Percentiles rank a stretch among this genome's conserved stretches.
These are phyloP conservation scores for Coptodon bakossiorum DNA, from an alignment of 2,113 vertebrate genomes.

Conservation along the genomic window DNA sequence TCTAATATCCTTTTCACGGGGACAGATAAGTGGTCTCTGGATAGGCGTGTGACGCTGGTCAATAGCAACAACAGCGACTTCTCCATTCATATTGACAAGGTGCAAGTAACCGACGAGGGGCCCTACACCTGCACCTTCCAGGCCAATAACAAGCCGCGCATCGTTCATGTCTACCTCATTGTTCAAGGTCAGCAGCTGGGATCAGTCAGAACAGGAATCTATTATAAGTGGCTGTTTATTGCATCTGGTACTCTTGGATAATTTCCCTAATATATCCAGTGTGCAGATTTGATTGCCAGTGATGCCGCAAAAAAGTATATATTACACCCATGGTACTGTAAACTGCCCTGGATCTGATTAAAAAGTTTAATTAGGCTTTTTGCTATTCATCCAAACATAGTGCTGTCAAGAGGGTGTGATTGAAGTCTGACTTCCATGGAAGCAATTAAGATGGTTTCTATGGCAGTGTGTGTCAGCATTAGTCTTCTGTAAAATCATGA, in stretches of 20 bases:
- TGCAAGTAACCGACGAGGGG: constrained; percentile 83
- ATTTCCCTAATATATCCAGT: neutral
- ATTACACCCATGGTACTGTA: neutral
- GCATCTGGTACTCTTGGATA: neutral
- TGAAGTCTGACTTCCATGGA: constrained; percentile 14
- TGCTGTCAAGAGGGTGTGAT: constrained; percentile 5
- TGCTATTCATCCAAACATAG: constrained; percentile 2
- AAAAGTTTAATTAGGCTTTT: constrained; percentile 23
- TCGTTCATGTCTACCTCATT: constrained; percentile 86
- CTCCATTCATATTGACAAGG: constrained; percentile 82
- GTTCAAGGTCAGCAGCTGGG: constrained; percentile 78
- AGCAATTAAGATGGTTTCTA: constrained; percentile 5
- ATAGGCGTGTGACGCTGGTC: constrained; percentile 79
- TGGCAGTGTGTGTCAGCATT: neutral
- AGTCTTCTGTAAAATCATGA: neutral
- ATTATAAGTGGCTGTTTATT: neutral
- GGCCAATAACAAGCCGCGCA: constrained; percentile 83
- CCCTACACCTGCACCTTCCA: constrained; percentile 90
- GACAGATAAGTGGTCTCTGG: constrained; percentile 87
- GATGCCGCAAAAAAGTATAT: neutral
- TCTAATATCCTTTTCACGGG: constrained; percentile 89
- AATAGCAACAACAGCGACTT: constrained; percentile 83
- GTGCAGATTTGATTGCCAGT: neutral
- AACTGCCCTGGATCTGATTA: neutral
- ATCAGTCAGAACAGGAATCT: neutral